Evolutionary conservation across 2,797 vertebrate species (phyloP).

Genomic region (Halcyon badia): DNA sequence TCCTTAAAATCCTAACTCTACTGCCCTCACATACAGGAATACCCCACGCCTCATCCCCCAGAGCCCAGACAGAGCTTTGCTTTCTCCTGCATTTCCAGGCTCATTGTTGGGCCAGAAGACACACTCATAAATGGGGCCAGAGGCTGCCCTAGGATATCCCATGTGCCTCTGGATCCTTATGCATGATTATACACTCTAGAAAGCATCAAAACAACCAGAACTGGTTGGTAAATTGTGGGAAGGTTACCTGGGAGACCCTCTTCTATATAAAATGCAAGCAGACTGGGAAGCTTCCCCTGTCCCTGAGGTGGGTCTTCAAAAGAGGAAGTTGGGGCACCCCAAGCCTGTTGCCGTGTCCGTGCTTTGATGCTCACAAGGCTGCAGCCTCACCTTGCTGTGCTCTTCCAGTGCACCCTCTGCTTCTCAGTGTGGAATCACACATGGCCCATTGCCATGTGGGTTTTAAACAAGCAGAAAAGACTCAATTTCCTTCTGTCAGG

Average conservation of each 20-base stretch:
- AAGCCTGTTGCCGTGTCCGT: fast-evolving
- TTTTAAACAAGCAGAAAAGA: constrained; percentile 52
- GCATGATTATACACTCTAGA: not conserved
- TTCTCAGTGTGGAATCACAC: not conserved
- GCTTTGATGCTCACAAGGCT: fast-evolving
- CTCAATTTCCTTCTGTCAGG: constrained; percentile 65
- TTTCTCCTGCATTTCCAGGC: not conserved
- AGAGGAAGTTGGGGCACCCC: fast-evolving
- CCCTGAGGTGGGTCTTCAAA: not conserved
- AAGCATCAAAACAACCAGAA: not conserved
- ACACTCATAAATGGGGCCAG: not conserved
- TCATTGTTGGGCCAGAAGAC: not conserved
- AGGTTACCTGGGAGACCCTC: not conserved
- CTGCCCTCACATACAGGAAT: not conserved
- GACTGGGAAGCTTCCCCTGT: fast-evolving
- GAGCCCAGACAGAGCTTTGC: not conserved
- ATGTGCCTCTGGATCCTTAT: fast-evolving
- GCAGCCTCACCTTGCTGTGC: not conserved
- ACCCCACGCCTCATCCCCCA: fast-evolving
- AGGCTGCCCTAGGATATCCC: not conserved
- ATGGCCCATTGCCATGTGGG: not conserved
- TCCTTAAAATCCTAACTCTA: not conserved
- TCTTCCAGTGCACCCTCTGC: not conserved
- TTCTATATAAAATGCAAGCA: not conserved
- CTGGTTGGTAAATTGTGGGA: not conserved